Evolutionary conservation across 2,888 invertebrate genomes (phyloP).

Genomic region (Lymantria monacha): DNA sequence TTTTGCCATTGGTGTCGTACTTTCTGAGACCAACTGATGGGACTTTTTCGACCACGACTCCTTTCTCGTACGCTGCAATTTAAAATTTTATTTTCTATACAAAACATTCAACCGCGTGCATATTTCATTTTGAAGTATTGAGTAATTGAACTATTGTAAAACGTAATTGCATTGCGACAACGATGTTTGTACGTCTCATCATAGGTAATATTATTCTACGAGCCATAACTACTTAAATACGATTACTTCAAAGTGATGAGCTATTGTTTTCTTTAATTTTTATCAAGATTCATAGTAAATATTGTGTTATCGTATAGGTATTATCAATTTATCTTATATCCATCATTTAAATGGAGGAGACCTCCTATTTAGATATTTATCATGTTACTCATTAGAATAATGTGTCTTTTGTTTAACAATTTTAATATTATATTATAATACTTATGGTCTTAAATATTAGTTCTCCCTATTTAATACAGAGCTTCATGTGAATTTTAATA

Average conservation of each 20-base stretch:
- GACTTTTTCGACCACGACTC: conserved; percentile 76
- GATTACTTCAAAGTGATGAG: conserved; percentile 40
- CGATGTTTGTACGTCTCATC: conserved; percentile 63
- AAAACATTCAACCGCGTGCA: conserved; percentile 9
- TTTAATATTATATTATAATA: too few relatives aligned
- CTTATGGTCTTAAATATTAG: too few relatives aligned
- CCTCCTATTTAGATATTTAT: too few relatives aligned
- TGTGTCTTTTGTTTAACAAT: too few relatives aligned
- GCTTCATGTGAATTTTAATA: too few relatives aligned
- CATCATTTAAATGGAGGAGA: too few relatives aligned
- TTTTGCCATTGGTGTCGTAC: conserved; percentile 84
- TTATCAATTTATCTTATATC: too few relatives aligned
- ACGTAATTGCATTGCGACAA: conserved; percentile 52
- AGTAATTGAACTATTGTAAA: conserved; percentile 39
- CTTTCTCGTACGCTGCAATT: conserved; percentile 79
- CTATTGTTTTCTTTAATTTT: not conserved
- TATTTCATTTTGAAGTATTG: conserved; percentile 8
- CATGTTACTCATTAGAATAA: too few relatives aligned
- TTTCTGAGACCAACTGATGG: conserved; percentile 84
- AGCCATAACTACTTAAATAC: conserved; percentile 24
- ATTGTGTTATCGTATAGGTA: too few relatives aligned
- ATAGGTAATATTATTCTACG: conserved; percentile 46
- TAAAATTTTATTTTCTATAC: conserved; percentile 39
- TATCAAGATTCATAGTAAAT: not conserved
- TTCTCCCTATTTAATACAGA: too few relatives aligned